phyloP scores from a whole-genome alignment of 2,888 invertebrate genomes.

The Tenthredo mesomela region DNA sequence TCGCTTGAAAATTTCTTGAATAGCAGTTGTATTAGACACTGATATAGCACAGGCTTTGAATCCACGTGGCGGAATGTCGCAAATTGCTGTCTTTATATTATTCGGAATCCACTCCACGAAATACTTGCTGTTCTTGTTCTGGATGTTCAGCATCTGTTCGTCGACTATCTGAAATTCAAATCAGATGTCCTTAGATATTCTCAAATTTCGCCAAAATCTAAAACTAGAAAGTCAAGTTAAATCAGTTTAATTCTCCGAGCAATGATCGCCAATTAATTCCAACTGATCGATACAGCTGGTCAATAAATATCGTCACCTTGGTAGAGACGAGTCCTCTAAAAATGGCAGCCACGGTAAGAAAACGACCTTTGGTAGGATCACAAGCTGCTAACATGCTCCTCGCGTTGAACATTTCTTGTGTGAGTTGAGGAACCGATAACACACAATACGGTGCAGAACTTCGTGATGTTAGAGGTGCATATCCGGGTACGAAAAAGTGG shows the following conservation, averaged over 20 bases:
- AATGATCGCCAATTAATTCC: neutral
- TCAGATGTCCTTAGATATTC: neutral
- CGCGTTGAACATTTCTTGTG: constrained; percentile 89
- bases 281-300: neutral
- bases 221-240: too few relatives aligned
- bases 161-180: constrained; percentile 78
- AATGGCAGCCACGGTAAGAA: constrained; percentile 86
- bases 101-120: constrained; percentile 89
- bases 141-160: constrained; percentile 86
- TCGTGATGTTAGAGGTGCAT: constrained; percentile 87
- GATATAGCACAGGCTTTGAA: constrained; percentile 94
- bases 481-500: constrained; percentile 94
- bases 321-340: constrained; percentile 87
- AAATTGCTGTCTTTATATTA: constrained; percentile 90
- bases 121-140: constrained; percentile 83
- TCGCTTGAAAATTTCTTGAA: constrained; percentile 93
- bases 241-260: neutral
- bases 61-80: constrained; percentile 88
- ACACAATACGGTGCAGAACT: constrained; percentile 85
- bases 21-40: constrained; percentile 92
- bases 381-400: constrained; percentile 91
- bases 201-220: neutral
- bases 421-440: constrained; percentile 87
- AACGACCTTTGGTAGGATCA: constrained; percentile 86
- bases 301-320: constrained; percentile 80